phyloP scores from a whole-genome alignment of 2,888 invertebrate species.

The Lysandra coridon region DNA sequence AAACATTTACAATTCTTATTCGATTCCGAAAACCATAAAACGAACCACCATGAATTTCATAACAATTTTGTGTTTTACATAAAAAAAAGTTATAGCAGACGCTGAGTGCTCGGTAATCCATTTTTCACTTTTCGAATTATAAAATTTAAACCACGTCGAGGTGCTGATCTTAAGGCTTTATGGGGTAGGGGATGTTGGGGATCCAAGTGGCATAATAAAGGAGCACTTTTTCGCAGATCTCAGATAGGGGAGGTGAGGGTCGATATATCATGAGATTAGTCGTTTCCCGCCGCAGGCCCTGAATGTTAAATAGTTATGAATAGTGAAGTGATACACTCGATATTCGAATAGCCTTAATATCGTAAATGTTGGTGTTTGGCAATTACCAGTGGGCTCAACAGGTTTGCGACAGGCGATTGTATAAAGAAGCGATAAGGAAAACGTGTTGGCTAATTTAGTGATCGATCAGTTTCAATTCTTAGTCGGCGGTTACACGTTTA shows the following conservation, averaged over 20 bases:
- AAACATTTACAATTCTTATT: no score
- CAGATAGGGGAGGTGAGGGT: conserved; percentile 73
- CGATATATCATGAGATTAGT: conserved; percentile 78
- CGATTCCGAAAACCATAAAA: background rate
- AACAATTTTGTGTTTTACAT: background rate
- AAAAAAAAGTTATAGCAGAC: background rate
- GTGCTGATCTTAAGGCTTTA: conserved; percentile 41
- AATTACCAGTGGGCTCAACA: no score
- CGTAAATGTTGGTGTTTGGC: no score
- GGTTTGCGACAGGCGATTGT: no score
- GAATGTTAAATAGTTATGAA: conserved; percentile 65
- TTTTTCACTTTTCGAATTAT: conserved; percentile 21
- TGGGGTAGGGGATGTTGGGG: conserved; percentile 48
- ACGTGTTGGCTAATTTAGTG: no score
- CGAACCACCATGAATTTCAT: background rate
- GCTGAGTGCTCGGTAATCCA: background rate
- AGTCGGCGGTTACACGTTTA: no score
- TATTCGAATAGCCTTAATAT: background rate
- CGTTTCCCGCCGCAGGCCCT: conserved; percentile 63
- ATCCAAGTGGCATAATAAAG: conserved; percentile 64
- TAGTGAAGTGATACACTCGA: conserved; percentile 47
- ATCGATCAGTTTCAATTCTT: no score
- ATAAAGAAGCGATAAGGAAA: no score
- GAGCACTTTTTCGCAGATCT: conserved; percentile 70
- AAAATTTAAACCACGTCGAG: conserved; percentile 26